A percentile compares a stretch with the other conserved stretches of the same genome.
Conservation (phyloP, 2,113 vertebrate genomes). For the Callipepla californica region DNA sequence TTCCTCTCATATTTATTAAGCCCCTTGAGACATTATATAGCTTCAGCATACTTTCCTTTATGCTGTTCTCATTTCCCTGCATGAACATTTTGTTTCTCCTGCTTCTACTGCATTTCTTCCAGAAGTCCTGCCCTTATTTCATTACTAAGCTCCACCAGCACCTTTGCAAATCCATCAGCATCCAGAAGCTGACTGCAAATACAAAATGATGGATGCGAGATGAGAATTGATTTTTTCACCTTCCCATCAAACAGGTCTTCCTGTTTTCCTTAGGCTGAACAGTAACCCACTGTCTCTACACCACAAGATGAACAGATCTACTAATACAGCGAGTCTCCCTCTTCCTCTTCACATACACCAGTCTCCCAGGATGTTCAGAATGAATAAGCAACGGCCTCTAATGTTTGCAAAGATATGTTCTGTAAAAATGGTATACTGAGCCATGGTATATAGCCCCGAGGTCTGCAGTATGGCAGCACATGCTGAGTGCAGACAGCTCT, state of each 20-base stretch:
- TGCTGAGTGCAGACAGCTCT: background rate
- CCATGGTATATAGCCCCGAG: fast-evolving
- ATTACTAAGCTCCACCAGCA: background rate
- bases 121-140: conserved; percentile 1
- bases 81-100: background rate
- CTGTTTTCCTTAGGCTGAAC: background rate
- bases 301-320: background rate
- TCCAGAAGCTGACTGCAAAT: background rate
- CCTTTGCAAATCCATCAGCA: conserved; percentile 10
- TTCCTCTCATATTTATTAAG: conserved; percentile 56
- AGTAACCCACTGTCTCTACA: background rate
- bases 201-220: conserved; percentile 3
- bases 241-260: background rate
- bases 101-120: background rate
- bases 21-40: conserved; percentile 12
- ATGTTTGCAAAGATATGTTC: background rate
- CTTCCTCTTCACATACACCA: background rate
- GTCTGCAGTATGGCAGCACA: background rate
- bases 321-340: background rate
- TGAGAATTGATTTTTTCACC: conserved; percentile 14
- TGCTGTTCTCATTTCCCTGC: background rate
- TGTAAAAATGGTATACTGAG: background rate
- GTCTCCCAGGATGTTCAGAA: background rate
- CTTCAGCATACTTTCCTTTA: background rate
- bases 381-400: background rate